Conservation (phyloP, 1,140 invertebrate species). For the Pentalonia nigronervosa region DNA sequence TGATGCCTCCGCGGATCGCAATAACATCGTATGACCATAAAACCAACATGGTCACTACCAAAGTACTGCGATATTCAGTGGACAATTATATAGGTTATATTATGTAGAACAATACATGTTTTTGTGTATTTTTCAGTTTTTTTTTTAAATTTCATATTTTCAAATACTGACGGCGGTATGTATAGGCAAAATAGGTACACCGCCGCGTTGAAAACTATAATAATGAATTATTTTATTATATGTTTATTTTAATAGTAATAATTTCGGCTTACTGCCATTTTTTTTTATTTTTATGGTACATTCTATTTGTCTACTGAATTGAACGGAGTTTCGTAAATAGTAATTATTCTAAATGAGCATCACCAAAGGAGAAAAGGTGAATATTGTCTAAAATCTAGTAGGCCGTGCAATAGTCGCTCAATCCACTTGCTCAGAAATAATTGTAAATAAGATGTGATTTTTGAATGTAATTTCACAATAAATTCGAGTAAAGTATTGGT, state of each 20-base stretch:
- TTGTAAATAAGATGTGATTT: neutral
- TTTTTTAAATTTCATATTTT: neutral
- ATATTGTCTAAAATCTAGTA: too few species aligned
- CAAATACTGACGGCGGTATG: neutral
- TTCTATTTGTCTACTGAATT: too few species aligned
- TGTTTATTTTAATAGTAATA: neutral
- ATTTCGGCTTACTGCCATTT: too few species aligned
- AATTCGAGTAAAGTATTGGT: too few species aligned
- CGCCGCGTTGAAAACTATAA: neutral
- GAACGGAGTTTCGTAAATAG: too few species aligned
- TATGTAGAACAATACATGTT: neutral
- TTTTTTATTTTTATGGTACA: too few species aligned
- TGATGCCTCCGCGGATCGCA: neutral
- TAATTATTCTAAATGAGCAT: too few species aligned
- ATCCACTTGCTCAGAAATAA: neutral
- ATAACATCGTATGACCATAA: neutral
- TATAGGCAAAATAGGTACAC: neutral
- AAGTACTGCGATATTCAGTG: neutral
- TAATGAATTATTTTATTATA: neutral
- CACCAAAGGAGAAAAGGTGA: too few species aligned
- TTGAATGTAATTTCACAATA: too few species aligned
- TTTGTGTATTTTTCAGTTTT: neutral
- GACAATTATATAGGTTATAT: neutral
- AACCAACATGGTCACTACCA: neutral
- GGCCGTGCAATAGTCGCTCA: too few species aligned